Evolutionary conservation across 2,888 invertebrate species (phyloP).

Genomic region (Ectemnius lituratus): DNA sequence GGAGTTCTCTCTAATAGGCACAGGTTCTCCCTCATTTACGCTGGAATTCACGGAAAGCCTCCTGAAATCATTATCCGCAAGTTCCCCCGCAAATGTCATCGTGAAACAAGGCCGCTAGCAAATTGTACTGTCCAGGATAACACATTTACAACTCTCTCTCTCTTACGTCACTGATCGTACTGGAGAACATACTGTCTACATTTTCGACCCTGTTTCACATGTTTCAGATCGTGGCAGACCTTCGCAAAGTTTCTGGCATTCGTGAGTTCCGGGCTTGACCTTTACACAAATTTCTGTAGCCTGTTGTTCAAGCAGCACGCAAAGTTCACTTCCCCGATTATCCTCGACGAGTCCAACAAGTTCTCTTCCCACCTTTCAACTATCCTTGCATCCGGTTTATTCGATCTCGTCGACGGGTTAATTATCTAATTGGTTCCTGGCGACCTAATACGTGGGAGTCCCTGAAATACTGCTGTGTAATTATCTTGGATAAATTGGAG

Average conservation of each 20-base stretch:
- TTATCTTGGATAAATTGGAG: too few species aligned
- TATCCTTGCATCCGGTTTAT: not conserved
- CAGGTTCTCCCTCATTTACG: too few species aligned
- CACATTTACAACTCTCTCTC: not conserved
- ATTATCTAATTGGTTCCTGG: too few species aligned
- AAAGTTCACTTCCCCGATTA: slow-evolving; percentile 41
- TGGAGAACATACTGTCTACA: too few species aligned
- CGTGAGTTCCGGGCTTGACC: slow-evolving; percentile 35
- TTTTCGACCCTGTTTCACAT: too few species aligned
- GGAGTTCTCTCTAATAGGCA: too few species aligned
- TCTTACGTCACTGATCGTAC: not conserved
- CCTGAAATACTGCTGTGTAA: not conserved
- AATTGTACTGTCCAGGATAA: not conserved
- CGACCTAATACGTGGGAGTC: not conserved
- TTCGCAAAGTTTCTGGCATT: slow-evolving; percentile 47
- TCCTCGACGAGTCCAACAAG: slow-evolving; percentile 24
- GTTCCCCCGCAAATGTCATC: too few species aligned
- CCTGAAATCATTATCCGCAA: too few species aligned
- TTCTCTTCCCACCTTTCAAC: slow-evolving; percentile 33
- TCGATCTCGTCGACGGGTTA: too few species aligned
- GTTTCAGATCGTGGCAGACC: slow-evolving; percentile 16
- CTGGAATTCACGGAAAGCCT: too few species aligned
- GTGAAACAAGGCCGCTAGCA: not conserved
- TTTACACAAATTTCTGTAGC: slow-evolving; percentile 26
- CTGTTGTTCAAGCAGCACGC: slow-evolving; percentile 27